Base-by-base conservation (phyloP, 2,797 vertebrate species). In the Cichlasoma orientale region DNA sequence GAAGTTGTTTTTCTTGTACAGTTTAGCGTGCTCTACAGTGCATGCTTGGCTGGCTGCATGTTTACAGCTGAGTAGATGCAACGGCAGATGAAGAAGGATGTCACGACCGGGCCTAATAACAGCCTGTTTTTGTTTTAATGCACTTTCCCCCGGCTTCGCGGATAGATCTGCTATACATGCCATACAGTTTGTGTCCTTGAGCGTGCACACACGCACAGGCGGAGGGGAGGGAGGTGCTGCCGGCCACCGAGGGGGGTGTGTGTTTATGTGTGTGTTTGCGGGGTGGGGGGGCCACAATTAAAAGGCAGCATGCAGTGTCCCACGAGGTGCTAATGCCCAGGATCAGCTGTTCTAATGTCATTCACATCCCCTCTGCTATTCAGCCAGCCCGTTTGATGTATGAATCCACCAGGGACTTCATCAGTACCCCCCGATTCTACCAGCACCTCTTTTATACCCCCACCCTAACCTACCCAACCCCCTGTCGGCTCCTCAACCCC, bases 331-430 rank as follows among this genome's bases (percentile, higher is more conserved):
- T 92, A 87, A 89, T 90, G 89, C 86, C 87, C 88, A 75, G 95
- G 94, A 95, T 97, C 96, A 94, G 96, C 96, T 95, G 96, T 94
- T 95, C 94, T 95, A 93, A 95, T 94, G 95, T 93, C 93, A 95
- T 93, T 94, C 94, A 81, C 91, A 92, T 94, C 95, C 95, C 95
- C 95, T 92, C 94, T 96, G 94, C 94, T 92, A 91, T 93, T 94
- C 95, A 91, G 93, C 95, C 95, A 36, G 61, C 80, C 76, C 61
- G 76, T 89, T 92, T 93, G 90, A 94, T 92, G 90, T 92, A 86
- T 81, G 88, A 88, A 91, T 91, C 74, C 93, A 90, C 82, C 4
- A 7, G 92, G 90, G 92, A 90, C 86, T 85, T 83, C 90, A 91
- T 89, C 88, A 84, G 89, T 86, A 80, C 56, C 61, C 94, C 95